Evolutionary conservation across 37 sponge, comb jelly and placozoan species (phyloP).

Genomic region (Halisarca cf. caerulea): DNA sequence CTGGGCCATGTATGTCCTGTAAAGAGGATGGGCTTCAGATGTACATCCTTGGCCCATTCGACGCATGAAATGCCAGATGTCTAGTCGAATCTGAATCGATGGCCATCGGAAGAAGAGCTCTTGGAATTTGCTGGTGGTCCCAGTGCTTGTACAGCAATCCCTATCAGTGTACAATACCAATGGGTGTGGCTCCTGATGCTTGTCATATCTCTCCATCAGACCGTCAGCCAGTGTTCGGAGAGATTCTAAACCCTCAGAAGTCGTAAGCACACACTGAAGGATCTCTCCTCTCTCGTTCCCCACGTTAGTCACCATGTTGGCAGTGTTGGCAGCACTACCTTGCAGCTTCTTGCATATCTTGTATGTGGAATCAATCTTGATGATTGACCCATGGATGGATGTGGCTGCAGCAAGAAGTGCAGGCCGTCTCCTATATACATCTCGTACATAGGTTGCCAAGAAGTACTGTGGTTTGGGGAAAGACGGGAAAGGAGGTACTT

Average conservation of each 20-base stretch:
- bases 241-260: not conserved
- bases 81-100: conserved; percentile 25
- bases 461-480: not conserved
- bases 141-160: conserved; percentile 33
- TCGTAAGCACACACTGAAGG: conserved; percentile 27
- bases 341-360: conserved; percentile 56
- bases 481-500: not conserved
- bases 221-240: conserved; percentile 33
- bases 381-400: conserved; percentile 26
- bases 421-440: conserved; percentile 37
- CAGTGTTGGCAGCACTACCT: conserved; percentile 28
- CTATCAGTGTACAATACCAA: conserved; percentile 45
- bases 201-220: conserved; percentile 31
- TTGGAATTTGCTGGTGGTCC: not conserved
- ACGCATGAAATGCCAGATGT: conserved; percentile 61
- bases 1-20: conserved; percentile 38
- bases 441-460: conserved; percentile 20
- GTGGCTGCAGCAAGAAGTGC: conserved; percentile 28
- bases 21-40: conserved; percentile 48
- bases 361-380: conserved; percentile 61
- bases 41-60: conserved; percentile 38
- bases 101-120: conserved; percentile 18
- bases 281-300: conserved; percentile 68
- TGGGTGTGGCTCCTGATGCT: conserved; percentile 1
- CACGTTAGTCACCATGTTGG: conserved; percentile 55